These are phyloP conservation scores for Danio kyathit DNA, from an alignment of 2,797 vertebrate species.

Conservation along the genomic window DNA sequence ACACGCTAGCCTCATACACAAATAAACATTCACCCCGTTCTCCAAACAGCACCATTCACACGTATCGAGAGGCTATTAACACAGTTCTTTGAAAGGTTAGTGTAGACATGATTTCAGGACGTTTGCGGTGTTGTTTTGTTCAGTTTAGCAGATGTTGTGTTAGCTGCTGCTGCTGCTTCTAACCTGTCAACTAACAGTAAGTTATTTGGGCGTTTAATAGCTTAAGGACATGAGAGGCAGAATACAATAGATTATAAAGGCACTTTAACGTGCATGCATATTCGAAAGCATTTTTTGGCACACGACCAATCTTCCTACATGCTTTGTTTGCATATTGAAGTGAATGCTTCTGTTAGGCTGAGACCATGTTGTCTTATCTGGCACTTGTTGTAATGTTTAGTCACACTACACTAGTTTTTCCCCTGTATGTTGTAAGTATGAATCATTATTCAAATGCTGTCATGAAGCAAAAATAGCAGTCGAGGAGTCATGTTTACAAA, in stretches of 20 bases:
- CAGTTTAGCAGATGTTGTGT: conserved; percentile 22
- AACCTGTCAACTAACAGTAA: conserved; percentile 11
- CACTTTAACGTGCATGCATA: background rate
- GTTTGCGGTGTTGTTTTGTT: background rate
- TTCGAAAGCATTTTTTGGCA: background rate
- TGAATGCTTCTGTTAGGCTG: conserved; percentile 13
- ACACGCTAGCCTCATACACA: conserved; percentile 13
- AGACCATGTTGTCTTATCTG: background rate
- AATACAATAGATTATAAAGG: too few relatives aligned
- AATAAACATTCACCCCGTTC: conserved; percentile 25
- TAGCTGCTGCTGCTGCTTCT: conserved; percentile 33
- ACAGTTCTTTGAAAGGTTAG: background rate
- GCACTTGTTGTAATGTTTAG: conserved; percentile 25
- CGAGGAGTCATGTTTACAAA: background rate
- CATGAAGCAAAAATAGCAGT: background rate
- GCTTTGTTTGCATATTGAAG: conserved; percentile 2
- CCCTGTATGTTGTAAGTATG: background rate
- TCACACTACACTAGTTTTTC: background rate
- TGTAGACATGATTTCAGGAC: background rate
- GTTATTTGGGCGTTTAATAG: background rate
- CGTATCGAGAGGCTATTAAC: background rate
- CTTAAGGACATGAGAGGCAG: background rate
- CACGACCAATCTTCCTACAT: background rate
- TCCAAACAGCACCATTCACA: conserved; percentile 8
- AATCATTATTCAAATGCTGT: background rate